Base-by-base conservation (phyloP, 2,888 invertebrate species). In the Philopedon plagiatum region DNA sequence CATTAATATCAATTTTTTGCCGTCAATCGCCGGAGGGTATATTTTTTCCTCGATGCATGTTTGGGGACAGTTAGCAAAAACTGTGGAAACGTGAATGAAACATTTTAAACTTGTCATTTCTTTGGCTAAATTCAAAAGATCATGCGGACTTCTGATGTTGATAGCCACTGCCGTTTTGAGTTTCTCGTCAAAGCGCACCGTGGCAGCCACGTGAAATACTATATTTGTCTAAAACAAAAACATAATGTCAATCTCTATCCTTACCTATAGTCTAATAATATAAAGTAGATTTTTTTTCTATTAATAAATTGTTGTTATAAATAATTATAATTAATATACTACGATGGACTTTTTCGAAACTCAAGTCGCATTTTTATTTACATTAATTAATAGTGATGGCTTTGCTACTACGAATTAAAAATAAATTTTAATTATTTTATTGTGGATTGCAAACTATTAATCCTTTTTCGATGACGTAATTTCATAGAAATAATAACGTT, bases 171-270 rank as follows among this genome's bases (percentile, higher is more conserved):
- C 92, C 3, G 90, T 84, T 85, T 91, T 91, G 11, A 94, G 86
- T 75, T 91, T 91, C 82, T 94, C 94, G 82, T 94, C 93, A 82
- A 94, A 94, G 63, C 88, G 83, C 0, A 89, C 88, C 0, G 89
- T 90, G 0, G 89, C 90, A 0, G 89, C 90, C 66, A 88, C 87
- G 76, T 90, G 89, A 76, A 89, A 89, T 2, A 90, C 87, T 56
- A 90, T 84, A 64, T 85, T 81, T 2, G 83, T 80, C 85, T 85
- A 66, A 23, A 78, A 78, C 26, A 8, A 41, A 9, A 4, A 9
- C 2, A 9, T 34, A 9, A 34, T 11, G 5, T 34, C 2, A 34
- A 8, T 34, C 2, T 11, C 7, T 26, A n/a, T n/a, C n/a, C n/a
- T n/a, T n/a, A n/a, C n/a, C n/a, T n/a, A n/a, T n/a, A n/a, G n/a